Evolutionary conservation across 2,888 invertebrate species (phyloP).

Genomic region (Cremastinae sp.): DNA sequence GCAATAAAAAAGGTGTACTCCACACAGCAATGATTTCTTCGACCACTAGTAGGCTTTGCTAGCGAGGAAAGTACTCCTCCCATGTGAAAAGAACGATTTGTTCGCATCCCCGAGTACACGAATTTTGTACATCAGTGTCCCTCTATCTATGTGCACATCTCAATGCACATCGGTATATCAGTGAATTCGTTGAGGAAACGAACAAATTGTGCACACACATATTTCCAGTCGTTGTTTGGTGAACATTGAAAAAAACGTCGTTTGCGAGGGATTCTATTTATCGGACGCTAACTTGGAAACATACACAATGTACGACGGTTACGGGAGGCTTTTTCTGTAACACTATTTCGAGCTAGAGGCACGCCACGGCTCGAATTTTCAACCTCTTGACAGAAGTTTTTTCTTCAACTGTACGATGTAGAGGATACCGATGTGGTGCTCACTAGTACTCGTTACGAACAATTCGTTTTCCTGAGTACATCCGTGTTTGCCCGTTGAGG

Average conservation of each 20-base stretch:
- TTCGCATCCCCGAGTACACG: no score
- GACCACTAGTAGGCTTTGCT: no score
- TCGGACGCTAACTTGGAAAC: not conserved
- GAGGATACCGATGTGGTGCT: conserved; percentile 42
- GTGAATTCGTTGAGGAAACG: not conserved
- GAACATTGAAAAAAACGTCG: conserved; percentile 8
- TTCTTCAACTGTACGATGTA: conserved; percentile 52
- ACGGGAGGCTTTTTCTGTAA: conserved; percentile 39
- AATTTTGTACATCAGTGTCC: no score
- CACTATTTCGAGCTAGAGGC: conserved; percentile 25
- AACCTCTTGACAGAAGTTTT: conserved; percentile 20
- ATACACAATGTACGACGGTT: conserved; percentile 62
- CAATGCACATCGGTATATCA: conserved; percentile 9
- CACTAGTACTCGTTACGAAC: conserved; percentile 39
- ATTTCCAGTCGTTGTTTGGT: conserved; percentile 8
- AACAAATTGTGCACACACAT: conserved; percentile 1
- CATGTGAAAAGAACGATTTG: no score
- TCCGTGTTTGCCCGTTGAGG: conserved; percentile 72
- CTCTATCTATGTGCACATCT: conserved; percentile 11
- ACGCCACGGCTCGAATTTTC: conserved; percentile 45
- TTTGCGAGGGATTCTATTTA: conserved; percentile 6
- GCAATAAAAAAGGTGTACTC: no score
- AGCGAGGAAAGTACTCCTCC: no score
- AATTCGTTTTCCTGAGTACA: conserved; percentile 60
- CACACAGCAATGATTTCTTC: no score